These are phyloP conservation scores for Amazona guildingii DNA, from an alignment of 2,113 vertebrate species.

Conservation along the genomic window DNA sequence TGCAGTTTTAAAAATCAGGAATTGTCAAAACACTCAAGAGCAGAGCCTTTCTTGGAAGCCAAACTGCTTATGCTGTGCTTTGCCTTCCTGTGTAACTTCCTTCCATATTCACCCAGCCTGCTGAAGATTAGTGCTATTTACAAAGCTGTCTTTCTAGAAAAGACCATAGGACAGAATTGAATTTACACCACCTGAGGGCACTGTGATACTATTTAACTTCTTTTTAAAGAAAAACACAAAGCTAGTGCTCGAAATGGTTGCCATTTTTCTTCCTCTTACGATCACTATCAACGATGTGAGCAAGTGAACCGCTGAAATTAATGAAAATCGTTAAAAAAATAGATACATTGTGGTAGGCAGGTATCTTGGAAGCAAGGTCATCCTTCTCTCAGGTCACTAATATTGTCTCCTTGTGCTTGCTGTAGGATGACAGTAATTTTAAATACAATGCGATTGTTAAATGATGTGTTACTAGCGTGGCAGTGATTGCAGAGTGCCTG, in stretches of 20 bases:
- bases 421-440: not conserved
- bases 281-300: not conserved
- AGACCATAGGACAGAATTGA: not conserved
- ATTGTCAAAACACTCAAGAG: not conserved
- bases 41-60: not conserved
- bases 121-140: not conserved
- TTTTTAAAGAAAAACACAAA: not conserved
- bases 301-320: not conserved
- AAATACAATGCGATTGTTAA: not conserved
- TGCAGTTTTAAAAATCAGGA: not conserved
- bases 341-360: not conserved
- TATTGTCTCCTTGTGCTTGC: not conserved
- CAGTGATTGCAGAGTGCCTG: not conserved
- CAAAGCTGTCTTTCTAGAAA: not conserved
- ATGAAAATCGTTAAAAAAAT: not conserved
- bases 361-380: not conserved
- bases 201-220: not conserved
- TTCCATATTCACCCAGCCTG: not conserved
- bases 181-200: constrained; percentile 55
- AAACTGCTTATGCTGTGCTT: not conserved
- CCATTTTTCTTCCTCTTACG: not conserved
- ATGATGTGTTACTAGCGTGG: not conserved
- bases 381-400: not conserved
- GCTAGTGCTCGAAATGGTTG: not conserved
- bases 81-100: not conserved